Conservation (phyloP, 2,113 vertebrate genomes). For the Barbus barbus region DNA sequence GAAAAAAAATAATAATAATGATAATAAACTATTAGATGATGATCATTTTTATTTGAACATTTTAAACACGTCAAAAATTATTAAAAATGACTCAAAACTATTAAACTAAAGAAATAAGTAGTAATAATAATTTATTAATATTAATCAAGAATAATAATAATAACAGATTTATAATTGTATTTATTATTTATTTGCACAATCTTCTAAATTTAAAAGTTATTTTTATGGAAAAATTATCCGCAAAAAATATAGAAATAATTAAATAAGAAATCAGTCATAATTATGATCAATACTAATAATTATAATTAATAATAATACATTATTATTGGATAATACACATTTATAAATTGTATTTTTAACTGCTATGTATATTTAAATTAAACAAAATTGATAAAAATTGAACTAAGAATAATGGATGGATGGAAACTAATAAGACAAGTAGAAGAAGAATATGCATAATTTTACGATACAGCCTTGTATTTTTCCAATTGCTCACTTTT, state of each 20-base stretch:
- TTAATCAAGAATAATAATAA: neutral
- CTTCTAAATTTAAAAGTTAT: too few relatives aligned
- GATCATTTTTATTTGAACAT: neutral
- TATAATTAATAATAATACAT: neutral
- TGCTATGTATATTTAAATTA: neutral
- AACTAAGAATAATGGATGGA: neutral
- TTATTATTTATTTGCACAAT: neutral
- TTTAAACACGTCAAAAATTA: neutral
- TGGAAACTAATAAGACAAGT: neutral
- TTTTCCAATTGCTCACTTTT: slow-evolving; percentile 10
- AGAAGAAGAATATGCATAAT: neutral
- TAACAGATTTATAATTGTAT: too few relatives aligned
- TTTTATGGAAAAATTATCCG: neutral
- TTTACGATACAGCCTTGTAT: neutral
- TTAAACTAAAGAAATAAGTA: neutral
- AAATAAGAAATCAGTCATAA: neutral
- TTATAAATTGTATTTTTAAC: neutral
- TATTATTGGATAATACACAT: neutral
- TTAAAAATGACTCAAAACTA: neutral
- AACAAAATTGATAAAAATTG: neutral
- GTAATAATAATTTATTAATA: neutral
- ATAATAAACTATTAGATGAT: neutral
- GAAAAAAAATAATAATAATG: neutral
- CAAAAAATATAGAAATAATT: neutral
- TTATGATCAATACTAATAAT: too few relatives aligned